Evolutionary conservation across 2,888 invertebrate species (phyloP), one percentile per base, ranked within the genome.

Genomic region (Hyppa rectilinea): DNA sequence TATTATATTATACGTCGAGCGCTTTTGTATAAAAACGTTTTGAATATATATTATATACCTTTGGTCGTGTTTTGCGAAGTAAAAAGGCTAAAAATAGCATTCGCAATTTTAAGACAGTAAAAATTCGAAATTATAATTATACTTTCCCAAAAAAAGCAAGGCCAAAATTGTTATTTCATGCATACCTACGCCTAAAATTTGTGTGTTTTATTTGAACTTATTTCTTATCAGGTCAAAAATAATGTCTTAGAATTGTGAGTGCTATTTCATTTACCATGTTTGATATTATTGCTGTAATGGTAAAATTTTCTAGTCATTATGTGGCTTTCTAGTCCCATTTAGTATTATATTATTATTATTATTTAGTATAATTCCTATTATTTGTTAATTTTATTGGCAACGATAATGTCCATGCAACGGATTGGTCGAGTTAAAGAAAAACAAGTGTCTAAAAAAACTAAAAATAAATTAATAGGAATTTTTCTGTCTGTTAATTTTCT

Each of bases 21-120:
- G 87, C 81, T 87, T 89, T 83, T 88, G 81, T 86, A 80, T 78
- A 84, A 76, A 65, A 78, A 62, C 53, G 60, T 80, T 80, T 66
- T 72, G 71, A 78, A 70, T 71, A 70, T 78, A 56, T 75, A 64
- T 79, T 76, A 70, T 71, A 70, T 78, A 56, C 76, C 65, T 79
- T 76, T 78, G 61, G 65, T 73, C 80, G 79, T 78, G 64, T 75
- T 58, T 71, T 70, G 85, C 66, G 76, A 75, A 65, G 40, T 56
- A 31, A 47, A 34, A 34, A 59, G 38, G 67, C 4, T 47, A 36
- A 9, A 38, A 50, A 49, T 64, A 69, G 70, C 71, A 71, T 73
- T 82, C 67, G 67, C 80, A 79, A 76, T 82, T 84, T 73, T 66
- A 43, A 71, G 26, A 61, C 43, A 12, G 14, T 40, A 29, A 14